A percentile compares a stretch with the other conserved stretches of the same genome.
phyloP scores from a whole-genome alignment of 2,797 vertebrate species.

The Alauda arvensis region DNA sequence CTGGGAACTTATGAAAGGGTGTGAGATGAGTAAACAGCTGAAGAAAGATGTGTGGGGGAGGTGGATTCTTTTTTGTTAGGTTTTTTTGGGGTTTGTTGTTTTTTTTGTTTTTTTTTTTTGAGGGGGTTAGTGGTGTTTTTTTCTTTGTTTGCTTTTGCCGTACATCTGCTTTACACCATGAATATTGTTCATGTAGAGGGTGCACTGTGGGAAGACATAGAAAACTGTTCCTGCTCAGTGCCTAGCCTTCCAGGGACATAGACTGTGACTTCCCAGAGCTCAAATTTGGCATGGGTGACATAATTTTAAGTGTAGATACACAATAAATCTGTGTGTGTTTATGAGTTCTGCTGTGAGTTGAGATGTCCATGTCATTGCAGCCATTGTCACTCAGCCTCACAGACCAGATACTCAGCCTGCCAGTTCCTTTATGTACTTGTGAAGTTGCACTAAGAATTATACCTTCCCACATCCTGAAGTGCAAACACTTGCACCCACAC shows the following conservation, averaged over 20 bases:
- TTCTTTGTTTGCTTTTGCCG: not conserved
- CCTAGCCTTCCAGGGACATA: not conserved
- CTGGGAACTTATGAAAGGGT: not conserved
- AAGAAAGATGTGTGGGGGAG: fast-evolving
- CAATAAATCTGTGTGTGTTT: not conserved
- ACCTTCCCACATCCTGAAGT: not conserved
- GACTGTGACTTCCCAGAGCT: not conserved
- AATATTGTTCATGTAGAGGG: not conserved
- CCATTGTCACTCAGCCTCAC: not conserved
- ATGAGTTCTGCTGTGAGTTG: not conserved
- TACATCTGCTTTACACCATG: not conserved
- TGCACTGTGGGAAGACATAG: fast-evolving
- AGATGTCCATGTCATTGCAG: not conserved
- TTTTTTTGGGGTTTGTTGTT: not conserved
- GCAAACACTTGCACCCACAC: not conserved
- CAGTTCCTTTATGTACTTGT: not conserved
- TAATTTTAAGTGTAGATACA: not conserved
- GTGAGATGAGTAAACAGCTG: not conserved
- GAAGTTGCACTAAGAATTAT: not conserved
- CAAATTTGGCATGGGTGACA: not conserved
- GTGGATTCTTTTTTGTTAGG: not conserved
- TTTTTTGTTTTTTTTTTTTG: not conserved
- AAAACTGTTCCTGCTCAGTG: not conserved
- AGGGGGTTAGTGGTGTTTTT: fast-evolving
- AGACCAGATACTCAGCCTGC: not conserved